Percentiles rank a stretch among this genome's conserved stretches.
Evolutionary conservation across 2,113 vertebrate species (phyloP).

Genomic region (Mellivora capensis): DNA sequence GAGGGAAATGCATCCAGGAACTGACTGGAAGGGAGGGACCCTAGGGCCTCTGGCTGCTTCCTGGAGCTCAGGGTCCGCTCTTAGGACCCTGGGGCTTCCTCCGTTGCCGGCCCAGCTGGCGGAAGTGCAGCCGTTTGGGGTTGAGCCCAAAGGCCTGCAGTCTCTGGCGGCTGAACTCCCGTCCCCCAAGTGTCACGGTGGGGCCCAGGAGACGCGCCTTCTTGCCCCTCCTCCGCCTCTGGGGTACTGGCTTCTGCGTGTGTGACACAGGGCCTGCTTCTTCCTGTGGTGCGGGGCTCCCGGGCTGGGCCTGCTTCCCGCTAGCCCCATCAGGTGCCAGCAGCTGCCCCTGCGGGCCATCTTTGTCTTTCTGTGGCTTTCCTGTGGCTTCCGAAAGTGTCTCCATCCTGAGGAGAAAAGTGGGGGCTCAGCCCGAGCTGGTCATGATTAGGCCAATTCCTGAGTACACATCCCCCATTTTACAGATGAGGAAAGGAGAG

Average conservation of each 20-base stretch:
- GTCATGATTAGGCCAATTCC: neutral
- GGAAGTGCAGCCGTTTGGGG: slow-evolving; percentile 88
- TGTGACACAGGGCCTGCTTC: neutral
- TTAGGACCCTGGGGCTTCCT: neutral
- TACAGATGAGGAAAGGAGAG: neutral
- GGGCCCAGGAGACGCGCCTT: slow-evolving; percentile 64
- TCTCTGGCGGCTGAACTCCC: slow-evolving; percentile 87
- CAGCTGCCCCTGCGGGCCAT: slow-evolving; percentile 45
- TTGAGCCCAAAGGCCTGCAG: slow-evolving; percentile 92
- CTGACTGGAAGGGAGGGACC: too few relatives aligned
- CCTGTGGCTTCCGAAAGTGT: slow-evolving; percentile 32
- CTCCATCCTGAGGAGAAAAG: slow-evolving; percentile 48
- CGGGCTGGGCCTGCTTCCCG: neutral
- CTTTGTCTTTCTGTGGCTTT: slow-evolving; percentile 57
- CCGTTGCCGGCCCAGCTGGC: slow-evolving; percentile 83
- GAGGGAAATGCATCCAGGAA: neutral
- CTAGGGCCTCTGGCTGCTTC: neutral
- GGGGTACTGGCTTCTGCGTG: neutral
- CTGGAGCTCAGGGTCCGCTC: neutral
- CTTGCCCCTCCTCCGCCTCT: slow-evolving; percentile 24
- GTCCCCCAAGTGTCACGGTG: slow-evolving; percentile 83
- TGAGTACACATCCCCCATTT: neutral
- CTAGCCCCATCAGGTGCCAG: neutral
- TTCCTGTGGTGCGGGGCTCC: neutral
- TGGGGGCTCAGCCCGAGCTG: neutral